Evolutionary conservation across 2,797 vertebrate species (phyloP), one percentile per base, ranked within the genome.

Genomic region (Mormyrus proboscirostris): DNA sequence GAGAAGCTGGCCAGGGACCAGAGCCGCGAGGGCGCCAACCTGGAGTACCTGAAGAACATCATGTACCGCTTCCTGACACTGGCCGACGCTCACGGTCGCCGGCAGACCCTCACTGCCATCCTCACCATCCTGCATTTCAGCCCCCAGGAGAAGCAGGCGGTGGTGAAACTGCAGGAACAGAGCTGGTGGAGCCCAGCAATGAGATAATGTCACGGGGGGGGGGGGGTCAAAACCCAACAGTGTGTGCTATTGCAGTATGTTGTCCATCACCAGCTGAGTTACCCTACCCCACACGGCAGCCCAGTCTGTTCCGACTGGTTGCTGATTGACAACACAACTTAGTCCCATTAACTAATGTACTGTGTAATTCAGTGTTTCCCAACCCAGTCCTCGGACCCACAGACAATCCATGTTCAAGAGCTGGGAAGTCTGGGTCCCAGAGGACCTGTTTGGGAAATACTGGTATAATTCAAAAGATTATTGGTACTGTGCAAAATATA

Each of bases 1-100:
- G 96, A 97, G 91, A 98, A 99, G 91, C 94, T 90, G 6, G 88
- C 90, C n/a, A 90, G 98, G 0, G 98, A 99, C 83, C 96, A 92
- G 93, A 96, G 95, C 92, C 92, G 98, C 1, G 98, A 99, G 19
- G 98, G 98, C 0, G 97, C 98, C 93, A 99, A 99, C 94, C 92
- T 99, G 93, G 98, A 99, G 90, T 99, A 99, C 93, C 96, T 99
- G 89, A 99, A 99, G 92, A 99, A 99, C 90, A 95, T 99, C 2
- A 94, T 98, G 90, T 97, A 95, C 89, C 94, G 95, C 38, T 99
- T 98, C 90, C 94, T 99, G 87, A 99, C 98, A 0, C 94, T 99
- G 92, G 95, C 96, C 0, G 98, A 98, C 73, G 62, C 92, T 0
- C 94, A 96, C 1, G 98, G 97, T 0, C 95, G 97, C 38, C 97